Percentiles rank a stretch among this genome's conserved stretches.
Conservation (phyloP, 1,140 invertebrate species). For the Drosophila bocqueti region DNA sequence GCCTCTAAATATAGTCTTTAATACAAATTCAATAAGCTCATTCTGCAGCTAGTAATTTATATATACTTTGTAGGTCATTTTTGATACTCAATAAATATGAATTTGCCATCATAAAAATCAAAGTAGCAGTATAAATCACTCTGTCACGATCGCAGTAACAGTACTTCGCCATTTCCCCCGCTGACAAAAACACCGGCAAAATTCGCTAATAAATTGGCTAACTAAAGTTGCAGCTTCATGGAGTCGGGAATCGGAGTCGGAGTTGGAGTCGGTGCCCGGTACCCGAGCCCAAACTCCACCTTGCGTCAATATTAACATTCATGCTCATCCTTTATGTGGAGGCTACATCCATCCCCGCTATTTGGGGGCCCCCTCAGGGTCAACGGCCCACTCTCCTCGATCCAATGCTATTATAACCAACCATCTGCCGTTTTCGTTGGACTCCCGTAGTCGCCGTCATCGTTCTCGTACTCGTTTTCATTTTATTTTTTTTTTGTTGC, state of each 20-base stretch:
- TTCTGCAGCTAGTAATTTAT: conserved; percentile 15
- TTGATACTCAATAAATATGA: conserved; percentile 40
- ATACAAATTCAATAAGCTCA: conserved; percentile 9
- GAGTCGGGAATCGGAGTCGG: not conserved
- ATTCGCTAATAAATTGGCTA: conserved; percentile 76
- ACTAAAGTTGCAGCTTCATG: conserved; percentile 39
- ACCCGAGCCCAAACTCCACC: conserved; percentile 49
- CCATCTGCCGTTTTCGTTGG: conserved; percentile 62
- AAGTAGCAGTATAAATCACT: conserved; percentile 47
- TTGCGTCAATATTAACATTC: conserved; percentile 77
- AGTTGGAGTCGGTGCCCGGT: not conserved
- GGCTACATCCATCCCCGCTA: conserved; percentile 9
- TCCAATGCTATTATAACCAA: conserved; percentile 70
- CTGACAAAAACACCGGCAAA: conserved; percentile 24
- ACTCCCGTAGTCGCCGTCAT: conserved; percentile 7
- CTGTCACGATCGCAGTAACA: conserved; percentile 47
- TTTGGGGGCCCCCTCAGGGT: conserved; percentile 47
- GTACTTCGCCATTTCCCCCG: conserved; percentile 10
- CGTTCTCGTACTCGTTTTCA: conserved; percentile 9
- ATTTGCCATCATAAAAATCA: conserved; percentile 34
- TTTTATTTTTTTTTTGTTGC: conserved; percentile 2
- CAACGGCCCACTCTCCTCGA: conserved; percentile 61
- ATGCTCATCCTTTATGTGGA: conserved; percentile 70
- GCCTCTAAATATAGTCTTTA: conserved; percentile 7
- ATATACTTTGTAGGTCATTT: conserved; percentile 36